phyloP scores from a whole-genome alignment of 2,113 vertebrate genomes.

The Heterochromis multidens region DNA sequence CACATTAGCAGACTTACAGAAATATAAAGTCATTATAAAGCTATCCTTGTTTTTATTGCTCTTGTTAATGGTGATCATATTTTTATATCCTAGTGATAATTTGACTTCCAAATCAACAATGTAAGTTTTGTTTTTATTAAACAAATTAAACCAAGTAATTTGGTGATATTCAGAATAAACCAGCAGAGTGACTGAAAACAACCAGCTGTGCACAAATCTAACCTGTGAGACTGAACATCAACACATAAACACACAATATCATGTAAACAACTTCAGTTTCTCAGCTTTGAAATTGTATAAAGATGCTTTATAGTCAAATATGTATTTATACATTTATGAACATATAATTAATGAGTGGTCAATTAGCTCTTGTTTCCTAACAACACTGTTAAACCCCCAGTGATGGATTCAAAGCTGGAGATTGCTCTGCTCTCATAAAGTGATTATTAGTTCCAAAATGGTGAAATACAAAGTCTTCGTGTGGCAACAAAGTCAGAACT shows the following conservation, averaged over 20 bases:
- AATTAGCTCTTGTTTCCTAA: not conserved
- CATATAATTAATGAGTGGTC: fast-evolving
- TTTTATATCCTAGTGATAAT: too few species aligned
- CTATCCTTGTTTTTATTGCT: too few species aligned
- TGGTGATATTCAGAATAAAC: fast-evolving
- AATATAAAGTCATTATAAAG: too few species aligned
- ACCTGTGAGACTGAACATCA: too few species aligned
- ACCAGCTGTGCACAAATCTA: too few species aligned
- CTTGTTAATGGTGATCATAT: too few species aligned
- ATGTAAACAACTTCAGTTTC: too few species aligned
- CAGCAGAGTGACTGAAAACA: too few species aligned
- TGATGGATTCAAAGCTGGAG: not conserved
- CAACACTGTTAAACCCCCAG: not conserved
- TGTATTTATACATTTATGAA: fast-evolving
- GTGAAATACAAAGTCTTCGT: not conserved
- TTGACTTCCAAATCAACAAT: too few species aligned
- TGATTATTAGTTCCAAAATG: fast-evolving
- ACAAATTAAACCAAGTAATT: fast-evolving
- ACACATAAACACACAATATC: too few species aligned
- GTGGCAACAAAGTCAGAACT: not conserved
- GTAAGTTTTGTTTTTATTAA: too few species aligned
- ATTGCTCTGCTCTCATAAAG: fast-evolving
- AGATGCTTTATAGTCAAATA: fast-evolving
- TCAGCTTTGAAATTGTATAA: too few species aligned
- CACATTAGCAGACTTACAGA: fast-evolving